Evolutionary conservation across 2,797 vertebrate genomes (phyloP).

Genomic region (Mallotus villosus): DNA sequence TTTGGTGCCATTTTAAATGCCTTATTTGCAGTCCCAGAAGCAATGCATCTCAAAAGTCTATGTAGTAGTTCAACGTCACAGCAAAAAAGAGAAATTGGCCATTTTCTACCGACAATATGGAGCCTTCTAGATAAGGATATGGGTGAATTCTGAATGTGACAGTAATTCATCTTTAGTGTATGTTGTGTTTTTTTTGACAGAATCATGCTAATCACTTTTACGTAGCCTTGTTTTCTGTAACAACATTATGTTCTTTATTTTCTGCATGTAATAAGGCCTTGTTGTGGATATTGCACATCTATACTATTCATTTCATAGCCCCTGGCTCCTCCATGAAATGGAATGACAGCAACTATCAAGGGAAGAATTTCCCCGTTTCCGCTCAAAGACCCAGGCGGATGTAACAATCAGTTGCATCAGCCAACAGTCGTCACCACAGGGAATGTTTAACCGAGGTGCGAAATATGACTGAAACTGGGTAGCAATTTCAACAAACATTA

Average conservation of each 20-base stretch:
- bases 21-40: neutral
- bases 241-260: conserved; percentile 49
- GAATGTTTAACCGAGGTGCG: conserved; percentile 25
- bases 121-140: neutral
- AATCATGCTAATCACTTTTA: conserved; percentile 60
- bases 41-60: neutral
- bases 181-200: conserved; percentile 46
- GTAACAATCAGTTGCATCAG: conserved; percentile 25
- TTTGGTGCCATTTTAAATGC: too few relatives aligned
- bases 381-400: conserved; percentile 31
- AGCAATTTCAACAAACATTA: conserved; percentile 44
- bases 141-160: conserved; percentile 40
- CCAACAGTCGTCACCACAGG: conserved; percentile 20
- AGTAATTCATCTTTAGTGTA: conserved; percentile 49
- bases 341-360: conserved; percentile 22
- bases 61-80: neutral
- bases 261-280: conserved; percentile 19
- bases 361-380: conserved; percentile 22
- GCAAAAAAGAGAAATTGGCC: neutral
- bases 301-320: conserved; percentile 3
- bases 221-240: conserved; percentile 53
- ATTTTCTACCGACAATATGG: neutral
- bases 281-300: conserved; percentile 25
- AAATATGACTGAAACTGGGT: conserved; percentile 18
- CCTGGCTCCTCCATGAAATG: conserved; percentile 2